Evolutionary conservation across 2,888 invertebrate genomes (phyloP).

Genomic region (Hymenopus coronatus): DNA sequence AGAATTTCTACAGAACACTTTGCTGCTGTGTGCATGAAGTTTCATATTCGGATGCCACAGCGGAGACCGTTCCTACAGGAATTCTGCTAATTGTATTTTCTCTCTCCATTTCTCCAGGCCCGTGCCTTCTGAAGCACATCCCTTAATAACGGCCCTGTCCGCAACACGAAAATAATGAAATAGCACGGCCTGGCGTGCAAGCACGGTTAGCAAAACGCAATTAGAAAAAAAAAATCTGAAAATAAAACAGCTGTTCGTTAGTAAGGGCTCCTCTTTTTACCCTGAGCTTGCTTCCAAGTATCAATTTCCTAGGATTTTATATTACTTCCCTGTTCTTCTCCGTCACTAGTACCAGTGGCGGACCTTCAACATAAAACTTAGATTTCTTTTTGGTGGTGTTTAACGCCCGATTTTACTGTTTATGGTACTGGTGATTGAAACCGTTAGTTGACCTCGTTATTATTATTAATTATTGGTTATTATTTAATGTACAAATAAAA

Average conservation of each 20-base stretch:
- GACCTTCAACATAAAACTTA: background rate
- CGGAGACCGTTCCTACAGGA: background rate
- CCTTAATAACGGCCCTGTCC: background rate
- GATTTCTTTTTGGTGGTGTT: too few species aligned
- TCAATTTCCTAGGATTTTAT: background rate
- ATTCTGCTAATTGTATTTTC: background rate
- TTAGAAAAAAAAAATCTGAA: background rate
- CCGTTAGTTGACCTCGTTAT: too few species aligned
- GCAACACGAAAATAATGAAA: background rate
- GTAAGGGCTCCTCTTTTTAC: background rate
- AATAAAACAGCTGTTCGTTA: background rate
- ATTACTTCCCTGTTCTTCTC: background rate
- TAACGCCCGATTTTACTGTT: too few species aligned
- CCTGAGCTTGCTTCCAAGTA: background rate
- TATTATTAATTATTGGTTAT: too few species aligned
- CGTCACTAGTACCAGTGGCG: background rate
- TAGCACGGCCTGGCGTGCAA: background rate
- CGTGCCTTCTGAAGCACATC: background rate
- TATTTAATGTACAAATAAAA: too few species aligned
- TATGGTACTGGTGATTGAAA: too few species aligned
- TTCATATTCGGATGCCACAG: background rate
- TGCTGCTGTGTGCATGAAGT: background rate
- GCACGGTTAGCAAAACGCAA: background rate
- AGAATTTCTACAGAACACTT: background rate
- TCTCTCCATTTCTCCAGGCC: background rate